Base-by-base conservation (phyloP, 2,113 vertebrate genomes). In the Equus przewalskii region DNA sequence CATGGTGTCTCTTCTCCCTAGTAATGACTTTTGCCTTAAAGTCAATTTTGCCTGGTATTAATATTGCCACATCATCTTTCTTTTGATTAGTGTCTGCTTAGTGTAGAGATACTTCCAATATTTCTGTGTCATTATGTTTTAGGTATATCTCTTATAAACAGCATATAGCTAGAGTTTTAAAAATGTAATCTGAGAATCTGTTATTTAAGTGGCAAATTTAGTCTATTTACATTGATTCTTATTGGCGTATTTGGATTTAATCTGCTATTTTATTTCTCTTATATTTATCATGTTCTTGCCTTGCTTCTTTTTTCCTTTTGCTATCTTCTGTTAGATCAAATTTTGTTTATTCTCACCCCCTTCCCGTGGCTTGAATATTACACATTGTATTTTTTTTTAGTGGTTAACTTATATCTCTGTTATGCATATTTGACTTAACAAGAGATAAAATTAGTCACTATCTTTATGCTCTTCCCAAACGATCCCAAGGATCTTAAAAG, bases 21-120 rank as follows among this genome's bases (percentile, higher is more conserved):
- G 24, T 58, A 36, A 67, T 60, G 73, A 54, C 89, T 86, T 91
- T 67, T 46, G 22, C 49, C 18, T 76, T 62, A 70, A 72, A 46
- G 65, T 73, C 75, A n/a, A n/a, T 75, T 70, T 85, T 80, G 33
- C 41, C 49, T 81, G 19, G 9, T 65, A 65, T 58, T 58, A 41
- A 83, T 26, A 58, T 81, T 30, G 49, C 67, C 75, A 51, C 21
- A 7, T 9, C 24, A 41, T 41, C n/a, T 22, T 95, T 58, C 36
- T 88, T 89, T 80, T 60, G 36, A 73, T 51, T 89, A 60, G 41
- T 41, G 76, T 76, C 62, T 93, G 41, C 76, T 93, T 83, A 67
- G 33, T 60, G 2, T 33, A 86, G 44, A 89, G 76, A 81, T 88
- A 58, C 13, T 88, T 60, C 30, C 60, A 65, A 46, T 41, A 89